Base-by-base conservation (phyloP, 2,797 vertebrate genomes). In the Parauchenoglanis ngamensis region DNA sequence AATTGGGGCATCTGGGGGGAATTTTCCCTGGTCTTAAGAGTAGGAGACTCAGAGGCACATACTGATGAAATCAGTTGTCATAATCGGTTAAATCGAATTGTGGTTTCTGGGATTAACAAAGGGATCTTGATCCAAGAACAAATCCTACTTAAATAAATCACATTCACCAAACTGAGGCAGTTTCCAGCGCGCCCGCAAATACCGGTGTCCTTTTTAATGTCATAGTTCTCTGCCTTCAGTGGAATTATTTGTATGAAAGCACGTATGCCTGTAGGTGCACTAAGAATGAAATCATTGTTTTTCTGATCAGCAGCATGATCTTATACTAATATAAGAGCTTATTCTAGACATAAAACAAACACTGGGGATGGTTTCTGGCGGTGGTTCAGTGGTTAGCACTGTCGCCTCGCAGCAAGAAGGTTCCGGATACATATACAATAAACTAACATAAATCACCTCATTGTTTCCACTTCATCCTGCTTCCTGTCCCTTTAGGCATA, bases 91-190 rank as follows among this genome's bases (percentile, higher is more conserved):
- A 61, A 44, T 80, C 57, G 23, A 80, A 44, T 44, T 80, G 21
- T 4, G 12, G 35, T 61, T 80, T n/a, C 11, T 61, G 35, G 56
- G 78, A 61, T 46, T 80, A 80, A n/a, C 35, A 63, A 61, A 61
- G 13, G 12, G 56, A 61, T 61, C 78, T 80, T 44, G 35, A 61
- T 44, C 57, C 78, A 61, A 44, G 35, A 61, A 63, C 57, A 63
- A 80, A 63, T 63, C 78, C 23, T 44, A 25, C 35, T 44, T 61
- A n/a, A 63, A 80, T 80, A 63, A 80, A 80, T 80, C 57, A 80
- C 35, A 1, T 61, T 61, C 35, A 63, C 56, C 23, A 61, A 79
- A 8, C 78, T 0, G 35, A 59, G 56, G 21, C 4, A 61, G 78
- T 61, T 80, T 80, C 78, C 78, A 80, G 21, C 15, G 13, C 7